These are phyloP conservation scores for Brachyhypopomus gauderio DNA, from an alignment of 2,113 vertebrate genomes.

Conservation along the genomic window DNA sequence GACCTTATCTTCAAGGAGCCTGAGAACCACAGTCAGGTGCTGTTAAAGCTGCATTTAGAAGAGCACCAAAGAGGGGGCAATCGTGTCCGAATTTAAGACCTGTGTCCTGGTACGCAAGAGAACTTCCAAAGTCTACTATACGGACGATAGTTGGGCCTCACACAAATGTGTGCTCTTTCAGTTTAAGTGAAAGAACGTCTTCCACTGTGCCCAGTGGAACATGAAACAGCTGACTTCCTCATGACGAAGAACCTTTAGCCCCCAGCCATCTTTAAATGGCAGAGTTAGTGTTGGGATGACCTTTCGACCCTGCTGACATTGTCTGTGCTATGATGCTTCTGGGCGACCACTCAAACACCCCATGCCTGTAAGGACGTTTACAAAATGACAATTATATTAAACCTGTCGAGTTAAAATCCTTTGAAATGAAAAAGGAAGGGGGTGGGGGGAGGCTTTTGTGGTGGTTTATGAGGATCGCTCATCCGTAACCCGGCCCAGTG, in stretches of 20 bases:
- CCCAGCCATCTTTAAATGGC: background rate
- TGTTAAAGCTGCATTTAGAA: too few species aligned
- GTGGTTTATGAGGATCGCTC: constrained; percentile 35
- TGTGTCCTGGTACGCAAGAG: too few species aligned
- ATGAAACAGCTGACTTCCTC: too few species aligned
- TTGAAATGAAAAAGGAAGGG: background rate
- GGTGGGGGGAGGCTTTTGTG: background rate
- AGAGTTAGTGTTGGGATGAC: background rate
- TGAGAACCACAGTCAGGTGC: too few species aligned
- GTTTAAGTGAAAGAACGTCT: too few species aligned
- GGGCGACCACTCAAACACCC: background rate
- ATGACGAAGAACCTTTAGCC: background rate
- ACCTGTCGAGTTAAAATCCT: constrained; percentile 18
- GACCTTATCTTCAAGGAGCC: too few species aligned
- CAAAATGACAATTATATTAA: constrained; percentile 29
- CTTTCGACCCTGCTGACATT: background rate
- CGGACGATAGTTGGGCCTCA: too few species aligned
- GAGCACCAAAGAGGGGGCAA: too few species aligned
- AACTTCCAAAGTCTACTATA: too few species aligned
- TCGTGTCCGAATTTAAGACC: too few species aligned
- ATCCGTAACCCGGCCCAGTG: constrained; percentile 35
- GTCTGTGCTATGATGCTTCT: background rate
- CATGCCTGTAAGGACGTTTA: constrained; percentile 6
- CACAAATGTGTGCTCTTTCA: too few species aligned
- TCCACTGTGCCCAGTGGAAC: too few species aligned